Conservation (phyloP, 2,797 vertebrate species). For the Bovichtus diacanthus region DNA sequence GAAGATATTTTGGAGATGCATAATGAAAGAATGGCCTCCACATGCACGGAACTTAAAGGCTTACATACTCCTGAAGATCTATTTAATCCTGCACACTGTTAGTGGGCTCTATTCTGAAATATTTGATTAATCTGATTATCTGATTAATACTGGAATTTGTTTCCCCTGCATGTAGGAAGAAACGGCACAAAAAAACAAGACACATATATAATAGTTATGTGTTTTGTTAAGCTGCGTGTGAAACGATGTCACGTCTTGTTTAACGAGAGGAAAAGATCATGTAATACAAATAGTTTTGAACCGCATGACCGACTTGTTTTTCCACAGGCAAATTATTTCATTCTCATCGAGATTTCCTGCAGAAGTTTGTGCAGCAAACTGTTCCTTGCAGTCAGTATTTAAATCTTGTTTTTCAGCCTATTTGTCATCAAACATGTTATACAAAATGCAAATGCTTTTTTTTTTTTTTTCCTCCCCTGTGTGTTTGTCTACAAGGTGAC, state of each 20-base stretch:
- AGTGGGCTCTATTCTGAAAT: not conserved
- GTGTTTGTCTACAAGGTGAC: not conserved
- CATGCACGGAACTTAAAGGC: not conserved
- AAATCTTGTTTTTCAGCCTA: not conserved
- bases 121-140: no score
- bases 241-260: not conserved
- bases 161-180: not conserved
- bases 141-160: not conserved
- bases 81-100: not conserved
- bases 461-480: not conserved
- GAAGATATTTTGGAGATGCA: not conserved
- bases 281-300: not conserved
- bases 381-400: not conserved
- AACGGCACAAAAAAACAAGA: no score
- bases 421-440: not conserved
- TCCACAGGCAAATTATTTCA: not conserved
- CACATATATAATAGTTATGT: no score
- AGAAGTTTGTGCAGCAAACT: conserved; percentile 15
- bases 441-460: not conserved
- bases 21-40: not conserved
- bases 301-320: not conserved
- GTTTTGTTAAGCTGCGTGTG: not conserved
- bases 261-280: not conserved
- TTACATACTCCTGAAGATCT: not conserved
- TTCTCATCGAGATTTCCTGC: not conserved